Evolutionary conservation across 2,113 vertebrate species (phyloP).

Genomic region (Saimiri boliviensis): DNA sequence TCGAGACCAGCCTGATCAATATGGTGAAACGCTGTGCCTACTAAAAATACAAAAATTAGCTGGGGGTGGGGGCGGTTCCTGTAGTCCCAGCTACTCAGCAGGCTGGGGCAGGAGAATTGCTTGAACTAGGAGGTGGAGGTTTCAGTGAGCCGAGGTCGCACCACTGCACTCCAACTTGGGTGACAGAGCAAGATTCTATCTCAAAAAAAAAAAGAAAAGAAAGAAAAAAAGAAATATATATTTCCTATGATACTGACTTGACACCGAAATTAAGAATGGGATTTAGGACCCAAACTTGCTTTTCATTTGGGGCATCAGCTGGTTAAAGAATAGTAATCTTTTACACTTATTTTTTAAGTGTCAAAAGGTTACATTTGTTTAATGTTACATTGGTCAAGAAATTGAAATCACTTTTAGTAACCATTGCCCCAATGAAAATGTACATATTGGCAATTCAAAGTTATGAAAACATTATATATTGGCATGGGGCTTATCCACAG

Average conservation of each 20-base stretch:
- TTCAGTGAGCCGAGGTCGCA: too few relatives aligned
- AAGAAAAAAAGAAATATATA: neutral
- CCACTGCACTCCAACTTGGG: too few relatives aligned
- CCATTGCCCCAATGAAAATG: neutral
- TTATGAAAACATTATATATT: neutral
- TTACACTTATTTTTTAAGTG: neutral
- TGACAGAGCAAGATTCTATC: too few relatives aligned
- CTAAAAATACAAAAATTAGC: too few relatives aligned
- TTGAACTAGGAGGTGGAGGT: too few relatives aligned
- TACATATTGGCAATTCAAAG: neutral
- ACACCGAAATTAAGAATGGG: constrained; percentile 33
- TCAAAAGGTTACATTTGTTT: neutral
- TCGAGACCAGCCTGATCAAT: too few relatives aligned
- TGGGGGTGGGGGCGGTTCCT: too few relatives aligned
- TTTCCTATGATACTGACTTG: constrained; percentile 1
- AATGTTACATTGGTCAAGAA: neutral
- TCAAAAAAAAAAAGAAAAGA: too few relatives aligned
- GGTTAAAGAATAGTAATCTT: neutral
- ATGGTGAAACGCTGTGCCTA: too few relatives aligned
- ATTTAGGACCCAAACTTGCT: constrained; percentile 19
- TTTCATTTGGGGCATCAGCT: neutral
- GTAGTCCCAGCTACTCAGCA: too few relatives aligned
- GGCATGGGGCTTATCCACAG: neutral
- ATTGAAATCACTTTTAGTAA: neutral
- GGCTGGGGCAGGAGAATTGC: too few relatives aligned